A percentile compares a stretch with the other conserved stretches of the same genome.
These are phyloP conservation scores for Nipponia nippon DNA, from an alignment of 2,113 vertebrate genomes.

Conservation along the genomic window DNA sequence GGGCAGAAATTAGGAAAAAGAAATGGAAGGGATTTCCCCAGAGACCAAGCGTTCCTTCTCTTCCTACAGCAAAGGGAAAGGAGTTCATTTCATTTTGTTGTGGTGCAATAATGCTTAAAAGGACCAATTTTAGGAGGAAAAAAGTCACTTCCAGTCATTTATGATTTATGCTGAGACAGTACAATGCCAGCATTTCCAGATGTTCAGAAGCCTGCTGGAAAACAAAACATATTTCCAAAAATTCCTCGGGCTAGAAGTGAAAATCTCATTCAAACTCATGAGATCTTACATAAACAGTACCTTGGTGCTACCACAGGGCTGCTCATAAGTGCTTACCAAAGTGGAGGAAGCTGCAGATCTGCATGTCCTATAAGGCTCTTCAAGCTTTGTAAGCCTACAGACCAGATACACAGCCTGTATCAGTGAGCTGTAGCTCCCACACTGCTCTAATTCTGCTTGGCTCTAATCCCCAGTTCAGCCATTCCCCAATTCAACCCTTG, in stretches of 20 bases:
- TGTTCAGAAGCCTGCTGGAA: slow-evolving; percentile 34
- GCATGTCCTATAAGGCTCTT: not conserved
- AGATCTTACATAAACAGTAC: not conserved
- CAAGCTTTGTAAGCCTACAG: not conserved
- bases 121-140: not conserved
- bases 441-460: not conserved
- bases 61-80: not conserved
- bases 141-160: not conserved
- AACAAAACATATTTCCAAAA: slow-evolving; percentile 24
- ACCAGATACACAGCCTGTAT: not conserved
- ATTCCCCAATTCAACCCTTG: not conserved
- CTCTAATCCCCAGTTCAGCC: not conserved
- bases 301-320: not conserved
- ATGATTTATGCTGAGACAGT: slow-evolving; percentile 22
- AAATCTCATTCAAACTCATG: slow-evolving; percentile 10
- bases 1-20: not conserved
- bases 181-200: slow-evolving; percentile 41
- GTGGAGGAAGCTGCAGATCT: not conserved
- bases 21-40: slow-evolving; percentile 15
- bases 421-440: not conserved
- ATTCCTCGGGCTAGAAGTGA: slow-evolving; percentile 3
- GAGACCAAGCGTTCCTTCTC: not conserved
- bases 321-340: not conserved
- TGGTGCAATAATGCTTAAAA: not conserved
- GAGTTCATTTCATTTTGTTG: not conserved